phyloP scores from a whole-genome alignment of 2,113 vertebrate species.

The Lathamus discolor region DNA sequence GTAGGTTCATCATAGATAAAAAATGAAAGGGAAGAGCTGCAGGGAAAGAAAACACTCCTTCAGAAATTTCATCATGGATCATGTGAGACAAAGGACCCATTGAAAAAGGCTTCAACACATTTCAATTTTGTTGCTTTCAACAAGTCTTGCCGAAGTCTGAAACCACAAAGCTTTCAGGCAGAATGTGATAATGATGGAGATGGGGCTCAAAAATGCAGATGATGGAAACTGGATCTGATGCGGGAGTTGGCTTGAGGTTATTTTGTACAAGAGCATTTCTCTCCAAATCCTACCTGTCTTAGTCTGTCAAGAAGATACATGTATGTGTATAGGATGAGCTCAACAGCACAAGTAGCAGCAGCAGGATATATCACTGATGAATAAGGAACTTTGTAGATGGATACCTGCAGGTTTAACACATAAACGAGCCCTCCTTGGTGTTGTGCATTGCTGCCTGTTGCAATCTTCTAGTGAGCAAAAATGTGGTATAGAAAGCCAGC shows the following conservation, averaged over 20 bases:
- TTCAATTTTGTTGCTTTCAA: constrained; percentile 20
- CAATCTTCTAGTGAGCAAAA: constrained; percentile 2
- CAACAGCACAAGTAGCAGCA: not conserved
- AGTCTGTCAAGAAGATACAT: constrained; percentile 20
- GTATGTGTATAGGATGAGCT: not conserved
- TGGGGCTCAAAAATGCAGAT: not conserved
- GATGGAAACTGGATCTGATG: not conserved
- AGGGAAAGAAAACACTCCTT: constrained; percentile 10
- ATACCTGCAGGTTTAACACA: not conserved
- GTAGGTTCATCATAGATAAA: not conserved
- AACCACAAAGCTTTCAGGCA: constrained; percentile 48
- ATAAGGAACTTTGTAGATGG: not conserved
- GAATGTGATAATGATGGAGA: constrained; percentile 47
- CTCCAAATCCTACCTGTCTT: not conserved
- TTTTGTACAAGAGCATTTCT: constrained; percentile 44
- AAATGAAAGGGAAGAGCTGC: not conserved
- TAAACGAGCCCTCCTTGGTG: not conserved
- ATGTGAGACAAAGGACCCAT: constrained; percentile 28
- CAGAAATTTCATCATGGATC: constrained; percentile 33
- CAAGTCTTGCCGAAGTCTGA: constrained; percentile 18
- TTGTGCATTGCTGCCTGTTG: not conserved
- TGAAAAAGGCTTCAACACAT: not conserved
- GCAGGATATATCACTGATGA: not conserved
- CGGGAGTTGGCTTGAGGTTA: constrained; percentile 1
- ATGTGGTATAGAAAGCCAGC: not conserved